Evolutionary conservation across 1,140 invertebrate genomes (phyloP).

Genomic region (Spodoptera frugiperda): DNA sequence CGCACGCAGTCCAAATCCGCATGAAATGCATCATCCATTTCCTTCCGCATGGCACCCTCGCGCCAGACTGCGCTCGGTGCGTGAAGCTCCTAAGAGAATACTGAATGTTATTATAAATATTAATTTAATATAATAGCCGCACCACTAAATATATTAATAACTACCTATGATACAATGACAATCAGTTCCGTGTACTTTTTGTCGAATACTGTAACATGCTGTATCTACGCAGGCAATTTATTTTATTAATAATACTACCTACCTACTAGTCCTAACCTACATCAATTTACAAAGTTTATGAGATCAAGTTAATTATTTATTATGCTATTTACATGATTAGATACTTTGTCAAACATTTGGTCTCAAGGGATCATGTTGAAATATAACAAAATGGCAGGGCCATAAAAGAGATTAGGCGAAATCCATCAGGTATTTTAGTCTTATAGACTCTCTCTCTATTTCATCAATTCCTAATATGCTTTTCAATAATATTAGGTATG

Average conservation of each 20-base stretch:
- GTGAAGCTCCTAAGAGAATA: conserved; percentile 44
- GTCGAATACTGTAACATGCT: conserved; percentile 41
- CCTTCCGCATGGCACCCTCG: conserved; percentile 46
- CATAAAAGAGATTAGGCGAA: no score
- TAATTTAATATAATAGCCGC: conserved; percentile 25
- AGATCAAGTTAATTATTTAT: not conserved
- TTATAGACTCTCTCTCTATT: no score
- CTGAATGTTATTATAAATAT: conserved; percentile 26
- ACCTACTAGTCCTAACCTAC: conserved; percentile 11
- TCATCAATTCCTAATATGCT: no score
- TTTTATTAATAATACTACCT: no score
- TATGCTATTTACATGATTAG: conserved; percentile 28
- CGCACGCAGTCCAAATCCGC: conserved; percentile 44
- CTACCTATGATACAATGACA: conserved; percentile 43
- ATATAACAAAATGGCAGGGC: no score
- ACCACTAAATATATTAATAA: conserved; percentile 26
- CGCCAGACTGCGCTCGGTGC: conserved; percentile 44
- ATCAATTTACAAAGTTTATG: conserved; percentile 16
- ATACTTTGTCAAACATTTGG: not conserved
- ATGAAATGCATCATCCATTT: conserved; percentile 46
- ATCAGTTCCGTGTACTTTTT: conserved; percentile 34
- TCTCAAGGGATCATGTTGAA: no score
- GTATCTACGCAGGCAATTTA: conserved; percentile 49
- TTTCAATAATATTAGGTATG: no score
- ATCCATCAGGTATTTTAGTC: no score